A percentile compares a stretch with the other conserved stretches of the same genome.
These are phyloP conservation scores for Nephotettix cincticeps DNA, from an alignment of 1,140 invertebrate species.

Conservation along the genomic window DNA sequence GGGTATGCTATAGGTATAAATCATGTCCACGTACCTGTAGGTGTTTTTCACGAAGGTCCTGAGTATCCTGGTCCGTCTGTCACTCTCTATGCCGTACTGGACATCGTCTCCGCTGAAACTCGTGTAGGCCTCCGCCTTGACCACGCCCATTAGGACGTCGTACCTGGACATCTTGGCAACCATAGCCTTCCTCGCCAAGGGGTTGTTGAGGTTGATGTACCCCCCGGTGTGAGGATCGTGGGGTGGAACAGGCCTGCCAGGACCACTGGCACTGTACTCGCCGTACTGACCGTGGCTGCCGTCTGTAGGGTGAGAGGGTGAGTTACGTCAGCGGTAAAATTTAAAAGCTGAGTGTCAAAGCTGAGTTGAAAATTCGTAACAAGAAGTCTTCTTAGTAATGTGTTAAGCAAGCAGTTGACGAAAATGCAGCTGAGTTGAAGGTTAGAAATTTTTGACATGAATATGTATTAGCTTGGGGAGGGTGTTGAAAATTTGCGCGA, in stretches of 20 bases:
- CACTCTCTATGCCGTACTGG: conserved; percentile 87
- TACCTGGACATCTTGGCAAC: conserved; percentile 72
- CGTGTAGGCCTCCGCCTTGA: conserved; percentile 82
- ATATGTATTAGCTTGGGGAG: too few species aligned
- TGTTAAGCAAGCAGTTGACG: not conserved
- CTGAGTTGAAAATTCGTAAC: too few species aligned
- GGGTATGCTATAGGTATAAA: too few species aligned
- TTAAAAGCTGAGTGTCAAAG: too few species aligned
- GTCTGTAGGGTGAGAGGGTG: not conserved
- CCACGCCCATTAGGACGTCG: conserved; percentile 92
- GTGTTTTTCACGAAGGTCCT: conserved; percentile 92
- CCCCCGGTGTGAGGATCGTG: not conserved
- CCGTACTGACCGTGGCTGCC: not conserved
- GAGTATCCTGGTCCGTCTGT: conserved; percentile 83
- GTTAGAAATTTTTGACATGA: too few species aligned
- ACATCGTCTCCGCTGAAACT: conserved; percentile 88
- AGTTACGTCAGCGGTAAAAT: too few species aligned
- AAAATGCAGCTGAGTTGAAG: not conserved
- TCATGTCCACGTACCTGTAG: too few species aligned
- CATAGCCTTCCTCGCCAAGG: conserved; percentile 66
- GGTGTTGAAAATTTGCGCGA: too few species aligned
- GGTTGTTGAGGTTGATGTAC: conserved; percentile 1
- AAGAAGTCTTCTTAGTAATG: not conserved
- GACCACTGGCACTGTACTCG: not conserved
- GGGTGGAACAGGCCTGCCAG: conserved; percentile 3